Base-by-base conservation (phyloP, 1,140 invertebrate species). In the Cephus cinctus region DNA sequence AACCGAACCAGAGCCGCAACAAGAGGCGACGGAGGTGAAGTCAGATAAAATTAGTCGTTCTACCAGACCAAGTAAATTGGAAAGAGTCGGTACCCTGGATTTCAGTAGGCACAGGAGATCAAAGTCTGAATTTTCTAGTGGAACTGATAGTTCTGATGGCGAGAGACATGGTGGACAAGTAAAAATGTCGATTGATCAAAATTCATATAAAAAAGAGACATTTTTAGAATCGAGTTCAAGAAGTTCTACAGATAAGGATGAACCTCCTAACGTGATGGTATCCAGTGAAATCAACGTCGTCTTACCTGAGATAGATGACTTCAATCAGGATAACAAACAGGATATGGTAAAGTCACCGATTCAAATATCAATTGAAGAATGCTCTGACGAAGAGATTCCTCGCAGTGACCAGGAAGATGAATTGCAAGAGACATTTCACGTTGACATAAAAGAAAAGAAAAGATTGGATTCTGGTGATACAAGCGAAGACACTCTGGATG, bases 331-430 rank as follows among this genome's bases (percentile, higher is more conserved):
- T 31, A 59, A 59, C 12, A 14, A 19, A 20, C 56, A 67, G 16
- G 72, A 78, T 14, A 76, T 74, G 68, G 71, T 76, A 0, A 76
- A 73, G 42, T 77, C 75, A 11, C 71, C 74, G 4, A 77, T 74
- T 42, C 76, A 76, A 51, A 77, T 77, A 47, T 76, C 76, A 0
- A 77, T 77, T 16, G 75, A 78, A 59, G 75, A 77, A 21, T 73
- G 77, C 23, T 77, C 72, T 3, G 74, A 76, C 27, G 70, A 73
- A 15, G 71, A 76, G 1, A 43, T 57, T 0, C 63, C 69, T 22
- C 34, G 46, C 3, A 71, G 70, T 42, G 67, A 71, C 0, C 61
- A 61, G 19, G 61, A 68, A 19, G 70, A 72, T 8, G 70, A 47
- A n/a, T 47, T 59, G 11, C 58, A 63, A 5, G 59, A 62, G 40